Evolutionary conservation across 2,113 vertebrate species (phyloP), one percentile per base, ranked within the genome.

Genomic region (Scopus umbretta): DNA sequence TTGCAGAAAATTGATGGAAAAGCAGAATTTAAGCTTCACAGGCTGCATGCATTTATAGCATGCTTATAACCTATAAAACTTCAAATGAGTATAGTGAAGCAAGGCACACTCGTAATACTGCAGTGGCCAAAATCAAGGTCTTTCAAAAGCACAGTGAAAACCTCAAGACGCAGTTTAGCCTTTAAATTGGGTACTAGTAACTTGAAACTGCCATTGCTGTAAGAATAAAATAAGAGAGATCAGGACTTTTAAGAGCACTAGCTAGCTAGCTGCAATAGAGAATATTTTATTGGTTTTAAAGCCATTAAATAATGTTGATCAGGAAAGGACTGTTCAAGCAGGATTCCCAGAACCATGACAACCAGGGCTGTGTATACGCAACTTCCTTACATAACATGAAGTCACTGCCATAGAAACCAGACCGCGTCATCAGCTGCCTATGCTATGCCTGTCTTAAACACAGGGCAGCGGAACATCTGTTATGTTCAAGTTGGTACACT

Each of bases 331-430:
- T 80, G 59, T 47, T 71, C 8, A 38, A 79, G 74, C 58, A 72
- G 78, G 92, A 55, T 75, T 70, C 79, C 63, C 43, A 92, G 84
- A 97, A 93, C 93, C 86, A 68, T 91, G 86, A 97, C 95, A 95
- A 94, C 91, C 56, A 80, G 45, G 52, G 43, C 61, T 86, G 84
- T 73, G 79, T 74, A 86, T 40, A 88, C 11, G 68, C 81, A 95
- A 96, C 92, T 92, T 97, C 86, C 90, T 92, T 91, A 97, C 55
- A 67, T 80, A 92, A 94, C 47, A 36, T 80, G 70, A 95, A 96
- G 82, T 95, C 89, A 93, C 61, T 95, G 75, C 95, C 94, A 96
- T 82, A 93, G 97, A 92, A 97, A 97, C 93, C n/a, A 67, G 92
- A 86, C 53, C 18, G 71, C 65, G 91, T 88, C 94, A 86, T 61